A percentile compares a stretch with the other conserved stretches of the same genome.
Evolutionary conservation across 2,888 invertebrate genomes (phyloP).

Genomic region (Drosophila melanosoma): DNA sequence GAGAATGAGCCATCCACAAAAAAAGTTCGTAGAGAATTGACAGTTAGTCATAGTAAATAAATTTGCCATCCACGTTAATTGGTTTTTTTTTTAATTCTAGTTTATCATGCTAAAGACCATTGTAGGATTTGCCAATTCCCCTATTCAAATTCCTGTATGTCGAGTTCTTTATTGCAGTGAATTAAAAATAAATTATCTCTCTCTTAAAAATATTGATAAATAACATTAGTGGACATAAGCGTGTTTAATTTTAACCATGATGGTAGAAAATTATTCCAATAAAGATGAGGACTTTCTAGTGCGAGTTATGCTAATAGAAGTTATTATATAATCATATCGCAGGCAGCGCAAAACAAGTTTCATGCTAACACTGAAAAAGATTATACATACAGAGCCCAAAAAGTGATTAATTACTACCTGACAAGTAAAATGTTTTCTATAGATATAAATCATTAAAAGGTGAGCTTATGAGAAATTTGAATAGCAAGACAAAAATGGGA

Average conservation of each 20-base stretch:
- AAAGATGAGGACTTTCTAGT: slow-evolving; percentile 63
- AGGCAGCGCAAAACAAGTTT: slow-evolving; percentile 42
- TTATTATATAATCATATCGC: slow-evolving; percentile 45
- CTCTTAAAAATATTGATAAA: neutral
- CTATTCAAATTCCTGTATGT: slow-evolving; percentile 37
- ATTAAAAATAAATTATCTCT: slow-evolving; percentile 21
- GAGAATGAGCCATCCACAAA: slow-evolving; percentile 8
- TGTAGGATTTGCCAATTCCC: slow-evolving; percentile 23
- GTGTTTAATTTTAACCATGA: slow-evolving; percentile 72
- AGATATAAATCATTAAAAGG: slow-evolving; percentile 31
- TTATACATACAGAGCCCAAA: slow-evolving; percentile 35
- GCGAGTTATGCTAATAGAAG: slow-evolving; percentile 49
- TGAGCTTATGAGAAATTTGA: slow-evolving; percentile 51
- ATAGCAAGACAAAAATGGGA: slow-evolving; percentile 18
- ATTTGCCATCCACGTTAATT: slow-evolving; percentile 33
- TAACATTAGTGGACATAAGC: slow-evolving; percentile 23
- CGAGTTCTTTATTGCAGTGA: slow-evolving; percentile 34
- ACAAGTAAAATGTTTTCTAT: slow-evolving; percentile 63
- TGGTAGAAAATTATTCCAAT: slow-evolving; percentile 19
- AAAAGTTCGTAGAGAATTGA: neutral
- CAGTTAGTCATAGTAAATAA: slow-evolving; percentile 1
- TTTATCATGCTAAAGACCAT: slow-evolving; percentile 17
- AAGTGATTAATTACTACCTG: slow-evolving; percentile 73
- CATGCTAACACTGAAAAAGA: slow-evolving; percentile 1
- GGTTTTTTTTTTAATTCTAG: slow-evolving; percentile 37